A percentile compares a stretch with the other conserved stretches of the same genome.
Evolutionary conservation across 1,140 invertebrate species (phyloP).

Genomic region (Sesamia nonagrioides): DNA sequence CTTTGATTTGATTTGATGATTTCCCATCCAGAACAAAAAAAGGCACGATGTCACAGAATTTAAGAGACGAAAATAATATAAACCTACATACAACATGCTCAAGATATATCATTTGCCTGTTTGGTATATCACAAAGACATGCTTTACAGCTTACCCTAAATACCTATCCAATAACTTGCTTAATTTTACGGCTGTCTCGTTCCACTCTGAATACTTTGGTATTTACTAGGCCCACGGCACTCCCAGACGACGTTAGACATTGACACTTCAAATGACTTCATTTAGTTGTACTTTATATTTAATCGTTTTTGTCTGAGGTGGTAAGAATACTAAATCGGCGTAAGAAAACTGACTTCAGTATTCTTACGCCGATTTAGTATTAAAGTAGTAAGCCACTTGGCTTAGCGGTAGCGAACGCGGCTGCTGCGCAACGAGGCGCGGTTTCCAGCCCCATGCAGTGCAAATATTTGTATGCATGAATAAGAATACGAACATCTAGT

Average conservation of each 20-base stretch:
- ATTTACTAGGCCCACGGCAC: slow-evolving; percentile 10
- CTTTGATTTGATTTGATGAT: too few relatives aligned
- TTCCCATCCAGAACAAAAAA: too few relatives aligned
- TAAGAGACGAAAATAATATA: not conserved
- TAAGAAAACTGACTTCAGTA: too few relatives aligned
- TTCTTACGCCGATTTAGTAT: too few relatives aligned
- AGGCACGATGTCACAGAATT: not conserved
- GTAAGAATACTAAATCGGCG: not conserved
- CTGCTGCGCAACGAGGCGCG: too few relatives aligned
- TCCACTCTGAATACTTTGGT: slow-evolving; percentile 23
- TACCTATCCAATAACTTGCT: slow-evolving; percentile 6
- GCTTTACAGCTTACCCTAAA: not conserved
- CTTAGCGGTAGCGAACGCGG: too few relatives aligned
- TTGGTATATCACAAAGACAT: not conserved
- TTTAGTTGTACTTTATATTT: not conserved
- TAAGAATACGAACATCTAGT: too few relatives aligned
- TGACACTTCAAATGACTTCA: not conserved
- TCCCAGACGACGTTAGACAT: not conserved
- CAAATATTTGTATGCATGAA: too few relatives aligned
- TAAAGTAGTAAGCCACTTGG: too few relatives aligned
- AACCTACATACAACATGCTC: not conserved
- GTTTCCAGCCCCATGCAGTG: too few relatives aligned
- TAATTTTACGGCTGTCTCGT: slow-evolving; percentile 5
- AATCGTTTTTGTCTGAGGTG: not conserved
- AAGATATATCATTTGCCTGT: not conserved